Percentiles rank a stretch among this genome's conserved stretches.
Evolutionary conservation across 2,888 invertebrate species (phyloP).

Genomic region (Agonopterix alstromeriana): DNA sequence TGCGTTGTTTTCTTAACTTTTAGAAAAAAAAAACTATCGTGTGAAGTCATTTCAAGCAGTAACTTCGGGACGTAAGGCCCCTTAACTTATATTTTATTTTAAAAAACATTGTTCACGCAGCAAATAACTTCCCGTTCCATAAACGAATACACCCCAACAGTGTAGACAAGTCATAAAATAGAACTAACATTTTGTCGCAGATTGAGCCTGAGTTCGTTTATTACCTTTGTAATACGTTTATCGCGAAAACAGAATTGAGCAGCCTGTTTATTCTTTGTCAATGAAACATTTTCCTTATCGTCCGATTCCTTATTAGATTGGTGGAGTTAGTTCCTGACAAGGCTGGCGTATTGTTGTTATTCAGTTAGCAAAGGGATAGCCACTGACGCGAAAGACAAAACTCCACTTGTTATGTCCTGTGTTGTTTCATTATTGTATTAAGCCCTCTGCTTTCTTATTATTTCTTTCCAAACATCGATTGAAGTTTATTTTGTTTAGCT

Average conservation of each 20-base stretch:
- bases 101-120: not conserved
- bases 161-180: conserved; percentile 7
- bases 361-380: conserved; percentile 54
- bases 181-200: conserved; percentile 7
- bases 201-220: conserved; percentile 19
- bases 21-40: no score
- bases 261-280: conserved; percentile 59
- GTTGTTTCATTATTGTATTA: conserved; percentile 42
- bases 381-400: conserved; percentile 56
- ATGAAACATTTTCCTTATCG: conserved; percentile 66
- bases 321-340: conserved; percentile 40
- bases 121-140: not conserved
- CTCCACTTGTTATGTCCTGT: conserved; percentile 51
- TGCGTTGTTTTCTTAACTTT: no score
- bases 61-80: no score
- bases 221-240: conserved; percentile 34
- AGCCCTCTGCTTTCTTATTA: not conserved
- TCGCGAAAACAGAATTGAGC: conserved; percentile 38
- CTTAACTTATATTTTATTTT: no score
- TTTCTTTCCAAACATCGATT: not conserved
- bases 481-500: no score
- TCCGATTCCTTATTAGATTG: conserved; percentile 65
- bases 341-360: conserved; percentile 52
- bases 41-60: no score
- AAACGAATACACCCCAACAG: not conserved